phyloP scores from a whole-genome alignment of 2,797 vertebrate genomes.

The Antrozous pallidus region DNA sequence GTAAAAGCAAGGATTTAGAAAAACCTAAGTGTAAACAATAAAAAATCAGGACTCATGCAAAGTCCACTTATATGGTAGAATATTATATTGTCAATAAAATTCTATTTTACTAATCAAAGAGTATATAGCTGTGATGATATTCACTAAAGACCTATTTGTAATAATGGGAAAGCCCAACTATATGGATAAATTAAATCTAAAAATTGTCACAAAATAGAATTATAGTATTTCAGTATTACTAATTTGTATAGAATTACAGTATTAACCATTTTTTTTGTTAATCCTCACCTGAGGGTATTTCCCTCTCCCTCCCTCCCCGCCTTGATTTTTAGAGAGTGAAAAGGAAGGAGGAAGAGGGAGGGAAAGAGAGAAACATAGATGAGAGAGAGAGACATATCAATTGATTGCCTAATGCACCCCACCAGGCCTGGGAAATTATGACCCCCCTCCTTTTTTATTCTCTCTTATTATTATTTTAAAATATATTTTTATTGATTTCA shows the following conservation, averaged over 20 bases:
- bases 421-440: background rate
- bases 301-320: no score
- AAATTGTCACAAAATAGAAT: constrained; percentile 19
- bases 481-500: no score
- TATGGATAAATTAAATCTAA: background rate
- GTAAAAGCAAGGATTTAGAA: constrained; percentile 4
- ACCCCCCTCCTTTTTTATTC: no score
- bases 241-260: no score
- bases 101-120: background rate
- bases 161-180: background rate
- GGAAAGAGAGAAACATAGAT: background rate
- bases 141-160: background rate
- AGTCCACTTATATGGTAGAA: background rate
- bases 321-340: no score
- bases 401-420: background rate
- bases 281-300: no score
- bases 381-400: background rate
- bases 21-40: background rate
- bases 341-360: no score
- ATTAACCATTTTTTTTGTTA: no score
- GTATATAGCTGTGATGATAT: background rate
- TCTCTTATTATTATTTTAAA: no score
- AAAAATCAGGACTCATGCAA: background rate
- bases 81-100: background rate
- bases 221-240: background rate